Conservation (phyloP, 2,113 vertebrate species). For the Albula glossodonta region DNA sequence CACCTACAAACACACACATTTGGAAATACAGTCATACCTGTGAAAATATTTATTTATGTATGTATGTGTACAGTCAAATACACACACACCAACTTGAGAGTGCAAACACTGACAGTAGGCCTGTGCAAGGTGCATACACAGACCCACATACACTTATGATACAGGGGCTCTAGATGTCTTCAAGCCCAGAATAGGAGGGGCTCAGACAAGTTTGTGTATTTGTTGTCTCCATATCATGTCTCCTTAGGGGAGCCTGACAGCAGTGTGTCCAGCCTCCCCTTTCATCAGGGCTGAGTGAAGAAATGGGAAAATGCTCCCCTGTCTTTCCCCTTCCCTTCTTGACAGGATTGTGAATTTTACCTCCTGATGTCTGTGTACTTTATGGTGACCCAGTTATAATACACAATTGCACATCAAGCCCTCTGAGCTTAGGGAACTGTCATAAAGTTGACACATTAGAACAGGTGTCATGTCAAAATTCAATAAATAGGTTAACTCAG, state of each 20-base stretch:
- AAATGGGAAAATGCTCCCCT: background rate
- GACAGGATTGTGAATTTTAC: background rate
- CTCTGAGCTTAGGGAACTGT: background rate
- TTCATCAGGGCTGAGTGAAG: background rate
- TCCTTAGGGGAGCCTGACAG: background rate
- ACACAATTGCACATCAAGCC: background rate
- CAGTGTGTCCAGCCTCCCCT: background rate
- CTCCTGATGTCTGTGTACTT: slow-evolving; percentile 10
- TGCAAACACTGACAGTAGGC: slow-evolving; percentile 1
- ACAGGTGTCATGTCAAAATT: background rate
- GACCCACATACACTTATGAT: background rate
- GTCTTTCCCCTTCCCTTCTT: background rate
- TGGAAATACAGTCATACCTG: background rate
- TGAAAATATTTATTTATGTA: background rate
- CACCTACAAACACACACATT: background rate
- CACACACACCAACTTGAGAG: background rate
- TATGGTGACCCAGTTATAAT: slow-evolving; percentile 5
- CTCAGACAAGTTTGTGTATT: background rate
- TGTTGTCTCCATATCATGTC: background rate
- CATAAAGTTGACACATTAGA: background rate
- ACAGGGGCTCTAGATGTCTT: background rate
- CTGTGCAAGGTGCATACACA: background rate
- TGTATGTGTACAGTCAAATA: slow-evolving; percentile 25
- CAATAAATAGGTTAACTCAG: background rate
- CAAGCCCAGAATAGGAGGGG: background rate